These are phyloP conservation scores for Coelopa pilipes DNA, from an alignment of 2,888 invertebrate genomes.

Conservation along the genomic window DNA sequence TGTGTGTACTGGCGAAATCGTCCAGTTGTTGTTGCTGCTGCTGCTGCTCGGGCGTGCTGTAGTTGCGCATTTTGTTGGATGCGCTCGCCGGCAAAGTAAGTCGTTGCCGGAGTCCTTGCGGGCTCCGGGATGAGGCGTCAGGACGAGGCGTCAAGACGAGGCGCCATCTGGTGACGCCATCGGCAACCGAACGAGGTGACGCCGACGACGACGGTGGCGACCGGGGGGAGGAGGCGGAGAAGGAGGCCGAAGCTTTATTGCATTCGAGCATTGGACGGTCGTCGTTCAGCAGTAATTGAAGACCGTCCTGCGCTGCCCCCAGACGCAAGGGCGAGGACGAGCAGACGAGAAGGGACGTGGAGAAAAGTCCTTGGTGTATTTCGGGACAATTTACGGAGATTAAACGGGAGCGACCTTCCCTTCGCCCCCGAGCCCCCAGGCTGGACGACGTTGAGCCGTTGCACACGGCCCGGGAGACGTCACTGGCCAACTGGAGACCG, in stretches of 20 bases:
- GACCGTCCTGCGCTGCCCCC: too few species aligned
- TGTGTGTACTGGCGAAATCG: constrained; percentile 15
- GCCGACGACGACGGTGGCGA: not conserved
- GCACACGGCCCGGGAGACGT: too few species aligned
- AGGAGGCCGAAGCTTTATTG: not conserved
- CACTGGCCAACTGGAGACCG: too few species aligned
- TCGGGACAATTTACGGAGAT: too few species aligned
- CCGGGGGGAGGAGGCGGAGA: not conserved
- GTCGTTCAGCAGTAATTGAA: too few species aligned
- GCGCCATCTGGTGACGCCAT: not conserved
- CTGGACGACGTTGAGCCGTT: too few species aligned
- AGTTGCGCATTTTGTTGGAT: constrained; percentile 17
- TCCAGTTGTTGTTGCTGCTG: constrained; percentile 5
- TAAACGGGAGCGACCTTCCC: too few species aligned
- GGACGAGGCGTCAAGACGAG: not conserved
- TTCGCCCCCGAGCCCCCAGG: too few species aligned
- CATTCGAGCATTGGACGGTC: too few species aligned
- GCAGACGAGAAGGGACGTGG: too few species aligned
- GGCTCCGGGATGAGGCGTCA: not conserved
- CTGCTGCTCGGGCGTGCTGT: not conserved
- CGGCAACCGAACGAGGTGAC: not conserved
- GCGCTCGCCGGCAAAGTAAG: constrained; percentile 13
- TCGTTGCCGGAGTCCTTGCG: constrained; percentile 6
- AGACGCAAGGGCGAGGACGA: too few species aligned
- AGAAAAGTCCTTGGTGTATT: too few species aligned